Base-by-base conservation (phyloP, 2,113 vertebrate genomes). In the Brachypodius melanocephalos region DNA sequence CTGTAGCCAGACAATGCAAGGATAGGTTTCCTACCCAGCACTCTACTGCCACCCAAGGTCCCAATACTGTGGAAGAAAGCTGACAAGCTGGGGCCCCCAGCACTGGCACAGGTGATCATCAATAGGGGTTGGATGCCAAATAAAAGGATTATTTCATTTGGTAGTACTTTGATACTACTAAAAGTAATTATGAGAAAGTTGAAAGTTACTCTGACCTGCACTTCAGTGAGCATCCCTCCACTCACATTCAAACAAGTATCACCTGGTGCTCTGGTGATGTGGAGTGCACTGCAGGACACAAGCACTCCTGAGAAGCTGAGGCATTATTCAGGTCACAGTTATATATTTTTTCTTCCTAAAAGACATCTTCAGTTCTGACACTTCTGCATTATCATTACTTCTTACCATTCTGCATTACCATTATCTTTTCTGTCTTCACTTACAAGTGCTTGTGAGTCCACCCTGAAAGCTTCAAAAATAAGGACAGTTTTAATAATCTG, bases 51-150 rank as follows among this genome's bases (percentile, higher is more conserved):
- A 69, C 21, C 6, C 40, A 61, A 57, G 2, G 21, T 72, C 49
- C n/a, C 69, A 29, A 36, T 29, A 19, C 8, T 45, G 8, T 86
- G 16, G 31, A 69, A 86, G 18, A 84, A 62, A 79, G 4, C 8
- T 69, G 45, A 22, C 14, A 45, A 57, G 3, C n/a, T 74, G 25
- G 28, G 69, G 8, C 8, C 20, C 5, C 32, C 51, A 48, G 20
- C 8, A 40, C 29, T 32, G 19, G 22, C 14, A 36, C 2, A 1
- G 7, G 3, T 73, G 12, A 17, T 8, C 6, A 12, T 13, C 5
- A 5, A 0, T 29, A 12, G 34, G 26, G 9, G 5, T 31, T 5
- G 1, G 29, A 52, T 5, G n/a, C 16, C 6, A 63, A 22, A 54
- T 67, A 51, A 57, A 86, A 43, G 7, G 3, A 46, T 17, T 59